Evolutionary conservation across 2,797 vertebrate species (phyloP).

Genomic region (Heterohyrax brucei): DNA sequence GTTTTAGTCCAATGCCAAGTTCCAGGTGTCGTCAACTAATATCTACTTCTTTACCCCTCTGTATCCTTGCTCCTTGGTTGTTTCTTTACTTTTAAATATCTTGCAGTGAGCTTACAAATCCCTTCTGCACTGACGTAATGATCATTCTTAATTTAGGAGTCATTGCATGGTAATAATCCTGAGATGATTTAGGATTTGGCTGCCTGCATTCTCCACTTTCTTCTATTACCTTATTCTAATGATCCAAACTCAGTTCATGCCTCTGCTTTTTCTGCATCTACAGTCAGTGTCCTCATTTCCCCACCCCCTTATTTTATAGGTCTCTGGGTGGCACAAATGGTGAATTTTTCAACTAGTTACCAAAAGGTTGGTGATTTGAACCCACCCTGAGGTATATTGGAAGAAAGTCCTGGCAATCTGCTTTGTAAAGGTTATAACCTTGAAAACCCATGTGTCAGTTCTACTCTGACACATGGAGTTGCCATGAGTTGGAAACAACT

Average conservation of each 20-base stretch:
- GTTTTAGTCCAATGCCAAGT: background rate
- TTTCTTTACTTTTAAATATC: background rate
- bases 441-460: background rate
- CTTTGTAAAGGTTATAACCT: background rate
- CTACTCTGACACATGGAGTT: background rate
- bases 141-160: background rate
- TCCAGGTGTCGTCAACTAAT: background rate
- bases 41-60: background rate
- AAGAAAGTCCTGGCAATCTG: background rate
- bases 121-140: background rate
- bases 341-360: background rate
- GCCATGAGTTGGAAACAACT: background rate
- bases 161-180: background rate
- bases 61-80: background rate
- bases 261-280: background rate
- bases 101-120: background rate
- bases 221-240: background rate
- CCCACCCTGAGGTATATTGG: background rate
- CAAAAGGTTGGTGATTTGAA: background rate
- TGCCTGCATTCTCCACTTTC: background rate
- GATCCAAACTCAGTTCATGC: background rate
- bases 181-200: background rate
- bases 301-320: background rate
- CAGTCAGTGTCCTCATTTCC: background rate
- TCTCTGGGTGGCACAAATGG: background rate